Conservation (phyloP, 2,888 invertebrate genomes). For the Enoplolaimus lenunculus region DNA sequence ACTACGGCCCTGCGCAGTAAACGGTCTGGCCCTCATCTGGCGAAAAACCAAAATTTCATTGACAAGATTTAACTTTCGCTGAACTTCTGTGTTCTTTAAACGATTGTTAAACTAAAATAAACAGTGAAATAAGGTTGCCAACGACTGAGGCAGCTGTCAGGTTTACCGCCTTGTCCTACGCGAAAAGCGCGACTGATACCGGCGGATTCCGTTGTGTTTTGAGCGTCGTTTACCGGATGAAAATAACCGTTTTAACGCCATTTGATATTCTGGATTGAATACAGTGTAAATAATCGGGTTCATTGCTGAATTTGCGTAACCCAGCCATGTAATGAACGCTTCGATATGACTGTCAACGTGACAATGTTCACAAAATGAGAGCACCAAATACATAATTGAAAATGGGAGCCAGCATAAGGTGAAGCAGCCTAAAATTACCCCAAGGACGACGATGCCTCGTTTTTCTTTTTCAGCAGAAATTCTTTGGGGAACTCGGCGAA, state of each 20-base stretch:
- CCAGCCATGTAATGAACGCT: conserved; percentile 40
- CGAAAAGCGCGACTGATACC: too few species aligned
- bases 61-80: too few species aligned
- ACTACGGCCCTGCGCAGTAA: too few species aligned
- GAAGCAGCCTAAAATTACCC: conserved; percentile 40
- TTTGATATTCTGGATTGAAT: conserved; percentile 40
- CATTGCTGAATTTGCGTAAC: conserved; percentile 38
- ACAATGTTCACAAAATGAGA: conserved; percentile 35
- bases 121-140: too few species aligned
- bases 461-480: conserved; percentile 40
- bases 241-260: conserved; percentile 37
- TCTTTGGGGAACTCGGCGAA: too few species aligned
- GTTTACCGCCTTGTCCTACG: too few species aligned
- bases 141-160: too few species aligned
- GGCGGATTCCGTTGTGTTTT: too few species aligned
- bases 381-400: conserved; percentile 39
- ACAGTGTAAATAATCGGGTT: conserved; percentile 41
- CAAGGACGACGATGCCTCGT: conserved; percentile 33
- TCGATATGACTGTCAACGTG: conserved; percentile 36
- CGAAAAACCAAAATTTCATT: too few species aligned
- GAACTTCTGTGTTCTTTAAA: too few species aligned
- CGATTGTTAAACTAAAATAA: too few species aligned
- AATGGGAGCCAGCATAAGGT: conserved; percentile 40
- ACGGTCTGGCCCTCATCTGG: too few species aligned
- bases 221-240: neutral